Evolutionary conservation across 2,888 invertebrate species (phyloP).

Genomic region (Drosophila eohydei): DNA sequence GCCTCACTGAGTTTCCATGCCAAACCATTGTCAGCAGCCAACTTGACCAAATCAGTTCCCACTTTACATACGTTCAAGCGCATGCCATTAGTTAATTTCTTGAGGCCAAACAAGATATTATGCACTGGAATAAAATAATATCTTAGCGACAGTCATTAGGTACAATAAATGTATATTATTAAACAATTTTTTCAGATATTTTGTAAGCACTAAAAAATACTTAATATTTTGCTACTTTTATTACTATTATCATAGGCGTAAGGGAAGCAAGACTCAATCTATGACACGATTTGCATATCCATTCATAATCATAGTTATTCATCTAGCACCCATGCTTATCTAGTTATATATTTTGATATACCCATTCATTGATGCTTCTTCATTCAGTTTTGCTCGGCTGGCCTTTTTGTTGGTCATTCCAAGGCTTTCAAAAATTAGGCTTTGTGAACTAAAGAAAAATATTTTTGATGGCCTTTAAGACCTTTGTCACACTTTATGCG

Average conservation of each 20-base stretch:
- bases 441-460: neutral
- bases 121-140: neutral
- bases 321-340: neutral
- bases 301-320: no score
- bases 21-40: constrained; percentile 26
- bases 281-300: neutral
- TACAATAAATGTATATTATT: no score
- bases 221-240: neutral
- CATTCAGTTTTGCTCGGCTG: neutral
- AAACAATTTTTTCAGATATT: no score
- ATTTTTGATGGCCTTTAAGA: neutral
- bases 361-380: neutral
- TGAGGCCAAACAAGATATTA: neutral
- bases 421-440: neutral
- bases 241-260: neutral
- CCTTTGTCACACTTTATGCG: no score
- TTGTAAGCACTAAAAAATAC: neutral
- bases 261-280: neutral
- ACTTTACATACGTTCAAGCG: constrained; percentile 10
- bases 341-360: neutral
- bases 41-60: constrained; percentile 24
- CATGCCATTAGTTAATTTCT: constrained; percentile 26
- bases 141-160: neutral
- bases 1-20: constrained; percentile 31
- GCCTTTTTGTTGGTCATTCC: neutral